A percentile compares a stretch with the other conserved stretches of the same genome.
Conservation (phyloP, 2,888 invertebrate species). For the Phrixothrix hirtus region DNA sequence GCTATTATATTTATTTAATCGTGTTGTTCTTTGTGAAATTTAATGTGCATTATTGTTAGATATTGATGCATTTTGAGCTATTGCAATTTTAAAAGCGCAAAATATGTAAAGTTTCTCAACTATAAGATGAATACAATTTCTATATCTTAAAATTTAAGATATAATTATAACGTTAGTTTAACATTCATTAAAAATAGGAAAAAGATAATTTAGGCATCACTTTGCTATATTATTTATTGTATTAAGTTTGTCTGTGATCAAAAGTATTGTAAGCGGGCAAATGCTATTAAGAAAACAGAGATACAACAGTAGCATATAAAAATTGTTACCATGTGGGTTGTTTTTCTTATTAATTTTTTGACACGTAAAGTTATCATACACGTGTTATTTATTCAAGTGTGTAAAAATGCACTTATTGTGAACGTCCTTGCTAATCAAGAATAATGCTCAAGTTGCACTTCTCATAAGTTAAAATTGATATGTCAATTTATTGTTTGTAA, state of each 20-base stretch:
- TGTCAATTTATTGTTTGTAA: constrained; percentile 11
- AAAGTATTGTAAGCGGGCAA: too few species aligned
- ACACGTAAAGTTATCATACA: not conserved
- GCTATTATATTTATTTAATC: constrained; percentile 23
- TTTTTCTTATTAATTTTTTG: not conserved
- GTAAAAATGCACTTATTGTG: too few species aligned
- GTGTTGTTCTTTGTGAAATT: constrained; percentile 24
- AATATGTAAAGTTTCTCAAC: not conserved
- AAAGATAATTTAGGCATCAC: not conserved
- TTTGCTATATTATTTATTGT: not conserved
- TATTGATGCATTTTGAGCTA: constrained; percentile 3
- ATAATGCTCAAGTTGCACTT: constrained; percentile 11
- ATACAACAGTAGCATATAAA: not conserved
- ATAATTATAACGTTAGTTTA: not conserved
- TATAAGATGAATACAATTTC: constrained; percentile 6
- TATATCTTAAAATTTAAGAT: constrained; percentile 4
- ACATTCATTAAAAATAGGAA: not conserved
- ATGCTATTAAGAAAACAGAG: too few species aligned
- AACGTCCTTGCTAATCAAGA: too few species aligned
- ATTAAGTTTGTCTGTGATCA: constrained; percentile 5
- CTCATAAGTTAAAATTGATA: constrained; percentile 10
- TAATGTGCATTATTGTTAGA: constrained; percentile 18
- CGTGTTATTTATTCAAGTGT: not conserved
- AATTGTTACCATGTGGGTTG: not conserved
- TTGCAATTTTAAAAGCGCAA: constrained; percentile 7